These are phyloP conservation scores for Apeltes quadracus DNA, from an alignment of 2,113 vertebrate species.

Conservation along the genomic window DNA sequence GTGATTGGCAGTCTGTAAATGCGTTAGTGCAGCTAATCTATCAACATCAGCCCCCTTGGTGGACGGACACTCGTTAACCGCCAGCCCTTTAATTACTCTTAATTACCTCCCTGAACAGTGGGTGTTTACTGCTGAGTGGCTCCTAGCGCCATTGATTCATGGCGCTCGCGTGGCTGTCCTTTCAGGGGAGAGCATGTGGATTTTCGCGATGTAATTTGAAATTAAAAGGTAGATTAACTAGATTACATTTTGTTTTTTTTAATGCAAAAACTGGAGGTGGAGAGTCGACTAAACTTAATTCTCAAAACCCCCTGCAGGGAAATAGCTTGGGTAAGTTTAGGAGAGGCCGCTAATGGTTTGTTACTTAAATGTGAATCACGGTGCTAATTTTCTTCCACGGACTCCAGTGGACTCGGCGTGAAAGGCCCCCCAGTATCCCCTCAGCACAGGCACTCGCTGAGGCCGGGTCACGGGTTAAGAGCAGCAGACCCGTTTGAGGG, in stretches of 20 bases:
- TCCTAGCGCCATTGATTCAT: conserved; percentile 50
- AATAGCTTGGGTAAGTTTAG: conserved; percentile 37
- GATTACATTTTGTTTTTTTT: not conserved
- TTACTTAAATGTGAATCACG: conserved; percentile 60
- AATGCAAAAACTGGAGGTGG: not conserved
- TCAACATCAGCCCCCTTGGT: conserved; percentile 74
- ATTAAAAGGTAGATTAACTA: conserved; percentile 2
- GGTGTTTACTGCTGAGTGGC: conserved; percentile 69
- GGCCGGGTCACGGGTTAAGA: conserved; percentile 78
- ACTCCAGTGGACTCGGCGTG: conserved; percentile 5
- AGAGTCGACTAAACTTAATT: conserved; percentile 47
- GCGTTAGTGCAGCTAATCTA: conserved; percentile 76
- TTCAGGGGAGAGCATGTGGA: conserved; percentile 22
- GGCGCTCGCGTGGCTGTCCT: conserved; percentile 9
- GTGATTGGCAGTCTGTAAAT: conserved; percentile 81
- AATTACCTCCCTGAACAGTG: conserved; percentile 75
- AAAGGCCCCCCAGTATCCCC: conserved; percentile 40
- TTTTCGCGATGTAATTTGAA: conserved; percentile 9
- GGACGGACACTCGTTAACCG: conserved; percentile 77
- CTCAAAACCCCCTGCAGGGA: conserved; percentile 28
- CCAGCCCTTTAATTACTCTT: conserved; percentile 80
- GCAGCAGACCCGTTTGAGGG: conserved; percentile 46
- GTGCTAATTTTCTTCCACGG: conserved; percentile 37
- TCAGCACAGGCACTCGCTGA: conserved; percentile 72
- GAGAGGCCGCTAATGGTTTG: conserved; percentile 43